These are phyloP conservation scores for Hydriomena furcata DNA, from an alignment of 2,888 invertebrate genomes.

Conservation along the genomic window DNA sequence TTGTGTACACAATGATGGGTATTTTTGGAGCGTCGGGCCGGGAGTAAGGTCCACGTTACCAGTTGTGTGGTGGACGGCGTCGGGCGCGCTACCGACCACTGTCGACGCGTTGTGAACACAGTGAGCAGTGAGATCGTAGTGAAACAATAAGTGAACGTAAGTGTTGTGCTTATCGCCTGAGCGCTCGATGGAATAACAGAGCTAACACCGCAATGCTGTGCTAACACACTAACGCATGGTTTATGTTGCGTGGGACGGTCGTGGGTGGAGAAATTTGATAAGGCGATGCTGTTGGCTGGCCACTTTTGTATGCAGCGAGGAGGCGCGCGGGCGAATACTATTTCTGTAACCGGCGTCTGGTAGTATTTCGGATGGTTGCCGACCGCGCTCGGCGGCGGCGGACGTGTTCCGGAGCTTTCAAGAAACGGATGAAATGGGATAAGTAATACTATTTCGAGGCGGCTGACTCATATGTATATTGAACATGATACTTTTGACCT, in stretches of 20 bases:
- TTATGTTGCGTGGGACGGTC: conserved; percentile 61
- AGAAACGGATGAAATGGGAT: conserved; percentile 24
- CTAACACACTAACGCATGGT: conserved; percentile 80
- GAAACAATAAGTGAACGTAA: conserved; percentile 49
- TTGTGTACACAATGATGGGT: conserved; percentile 77
- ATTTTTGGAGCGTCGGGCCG: conserved; percentile 69
- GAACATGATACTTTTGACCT: conserved; percentile 27
- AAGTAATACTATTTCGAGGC: conserved; percentile 27
- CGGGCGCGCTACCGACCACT: conserved; percentile 45
- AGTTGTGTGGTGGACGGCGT: conserved; percentile 65
- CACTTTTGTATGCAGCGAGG: conserved; percentile 79
- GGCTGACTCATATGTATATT: conserved; percentile 12
- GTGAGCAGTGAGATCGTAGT: conserved; percentile 42
- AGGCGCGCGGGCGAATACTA: conserved; percentile 59
- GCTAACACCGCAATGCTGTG: conserved; percentile 52
- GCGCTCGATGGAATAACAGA: conserved; percentile 47
- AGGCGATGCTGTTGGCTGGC: conserved; percentile 65
- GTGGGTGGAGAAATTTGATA: conserved; percentile 82
- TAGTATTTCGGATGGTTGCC: conserved; percentile 55
- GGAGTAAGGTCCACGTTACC: conserved; percentile 53
- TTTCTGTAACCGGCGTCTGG: conserved; percentile 67
- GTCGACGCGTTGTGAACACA: conserved; percentile 41
- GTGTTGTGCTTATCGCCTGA: conserved; percentile 66
- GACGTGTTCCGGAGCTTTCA: conserved; percentile 20
- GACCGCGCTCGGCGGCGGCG: conserved; percentile 36